Conservation (phyloP, 2,888 invertebrate genomes). For the Andrena bicolor region DNA sequence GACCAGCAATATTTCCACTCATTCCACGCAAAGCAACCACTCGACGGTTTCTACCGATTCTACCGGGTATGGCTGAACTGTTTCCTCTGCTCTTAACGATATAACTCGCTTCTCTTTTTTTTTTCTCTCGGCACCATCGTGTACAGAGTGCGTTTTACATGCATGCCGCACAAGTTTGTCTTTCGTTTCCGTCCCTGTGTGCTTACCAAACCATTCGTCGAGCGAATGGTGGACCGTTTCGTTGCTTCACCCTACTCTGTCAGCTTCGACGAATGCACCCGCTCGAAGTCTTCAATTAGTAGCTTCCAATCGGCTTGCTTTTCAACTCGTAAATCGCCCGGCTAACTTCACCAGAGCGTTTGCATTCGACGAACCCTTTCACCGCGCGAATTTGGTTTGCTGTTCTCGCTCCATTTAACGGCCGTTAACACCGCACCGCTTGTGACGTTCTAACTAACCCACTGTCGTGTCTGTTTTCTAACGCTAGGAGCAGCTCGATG, state of each 20-base stretch:
- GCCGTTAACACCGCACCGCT: constrained; percentile 22
- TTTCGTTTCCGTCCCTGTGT: background rate
- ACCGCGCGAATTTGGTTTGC: constrained; percentile 9
- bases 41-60: constrained; percentile 84
- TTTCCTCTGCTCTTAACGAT: constrained; percentile 58
- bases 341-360: background rate
- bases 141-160: background rate
- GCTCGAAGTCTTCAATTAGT: background rate
- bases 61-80: constrained; percentile 80
- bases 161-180: constrained; percentile 10
- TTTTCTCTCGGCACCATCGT: constrained; percentile 19
- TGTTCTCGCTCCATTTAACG: constrained; percentile 24
- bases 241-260: too few species aligned
- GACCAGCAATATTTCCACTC: constrained; percentile 84
- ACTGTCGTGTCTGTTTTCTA: constrained; percentile 59
- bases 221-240: background rate
- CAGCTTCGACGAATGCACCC: constrained; percentile 8
- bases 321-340: background rate
- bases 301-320: too few species aligned
- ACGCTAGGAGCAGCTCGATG: constrained; percentile 82
- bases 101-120: constrained; percentile 15
- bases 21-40: constrained; percentile 84
- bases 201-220: background rate
- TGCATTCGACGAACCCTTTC: background rate
- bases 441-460: constrained; percentile 31